phyloP scores from a whole-genome alignment of 1,140 invertebrate genomes.

The Ceratitis capitata region DNA sequence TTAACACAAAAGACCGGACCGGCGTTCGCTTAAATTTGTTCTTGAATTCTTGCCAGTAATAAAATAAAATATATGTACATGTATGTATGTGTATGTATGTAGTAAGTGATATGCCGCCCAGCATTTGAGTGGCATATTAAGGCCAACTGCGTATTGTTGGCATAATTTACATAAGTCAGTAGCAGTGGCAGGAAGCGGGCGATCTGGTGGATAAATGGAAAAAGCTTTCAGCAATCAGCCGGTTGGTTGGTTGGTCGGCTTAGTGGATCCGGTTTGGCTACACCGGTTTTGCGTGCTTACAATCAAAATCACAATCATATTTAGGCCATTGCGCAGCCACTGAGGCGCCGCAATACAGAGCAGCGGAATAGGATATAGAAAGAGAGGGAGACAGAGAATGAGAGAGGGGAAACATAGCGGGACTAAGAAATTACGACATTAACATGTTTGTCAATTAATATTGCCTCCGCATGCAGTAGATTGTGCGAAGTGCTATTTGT shows the following conservation, averaged over 20 bases:
- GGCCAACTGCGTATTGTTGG: neutral
- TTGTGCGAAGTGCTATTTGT: neutral
- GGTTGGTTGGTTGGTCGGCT: neutral
- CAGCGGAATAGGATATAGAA: neutral
- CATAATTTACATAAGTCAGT: neutral
- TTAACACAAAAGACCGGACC: neutral
- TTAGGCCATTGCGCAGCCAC: neutral
- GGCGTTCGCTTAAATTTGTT: neutral
- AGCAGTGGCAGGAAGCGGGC: neutral
- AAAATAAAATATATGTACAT: neutral
- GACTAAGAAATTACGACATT: neutral
- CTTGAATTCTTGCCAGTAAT: constrained; percentile 2
- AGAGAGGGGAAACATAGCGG: neutral
- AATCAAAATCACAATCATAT: neutral
- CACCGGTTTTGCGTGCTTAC: neutral
- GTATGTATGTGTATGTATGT: neutral
- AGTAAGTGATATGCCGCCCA: neutral
- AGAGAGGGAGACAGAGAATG: neutral
- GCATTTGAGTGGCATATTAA: constrained; percentile 22
- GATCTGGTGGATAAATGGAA: neutral
- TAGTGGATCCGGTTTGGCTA: too few species aligned
- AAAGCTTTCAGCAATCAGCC: neutral
- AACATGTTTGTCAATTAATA: constrained; percentile 12
- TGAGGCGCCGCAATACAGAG: neutral
- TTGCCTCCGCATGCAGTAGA: neutral